Conservation (phyloP, 2,888 invertebrate genomes). For the Anarsia innoxiella region DNA sequence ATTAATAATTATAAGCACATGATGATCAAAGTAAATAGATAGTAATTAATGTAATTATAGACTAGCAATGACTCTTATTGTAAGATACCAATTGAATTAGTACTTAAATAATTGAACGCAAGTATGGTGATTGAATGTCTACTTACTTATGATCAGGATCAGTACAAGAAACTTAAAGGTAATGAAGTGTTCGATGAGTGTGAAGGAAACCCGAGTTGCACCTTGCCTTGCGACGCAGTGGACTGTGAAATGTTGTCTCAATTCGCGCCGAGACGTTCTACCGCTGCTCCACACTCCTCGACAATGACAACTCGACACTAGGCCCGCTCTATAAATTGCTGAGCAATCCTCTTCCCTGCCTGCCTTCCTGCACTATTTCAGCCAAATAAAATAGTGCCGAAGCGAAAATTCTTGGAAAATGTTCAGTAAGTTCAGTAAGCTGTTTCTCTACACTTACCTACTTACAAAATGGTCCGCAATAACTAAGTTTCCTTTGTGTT, state of each 20-base stretch:
- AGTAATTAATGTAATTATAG: constrained; percentile 35
- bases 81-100: constrained; percentile 28
- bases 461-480: too few species aligned
- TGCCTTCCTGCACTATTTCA: constrained; percentile 32
- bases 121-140: too few species aligned
- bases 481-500: too few species aligned
- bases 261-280: constrained; percentile 55
- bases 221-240: constrained; percentile 39
- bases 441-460: too few species aligned
- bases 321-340: constrained; percentile 48
- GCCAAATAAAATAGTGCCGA: constrained; percentile 38
- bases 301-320: constrained; percentile 39
- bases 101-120: too few species aligned
- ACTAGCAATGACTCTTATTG: too few species aligned
- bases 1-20: too few species aligned
- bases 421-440: too few species aligned
- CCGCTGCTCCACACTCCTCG: constrained; percentile 48
- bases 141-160: too few species aligned
- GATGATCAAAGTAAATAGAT: too few species aligned
- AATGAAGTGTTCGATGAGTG: constrained; percentile 31
- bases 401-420: constrained; percentile 17
- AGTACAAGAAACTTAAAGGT: too few species aligned
- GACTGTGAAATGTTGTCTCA: constrained; percentile 63
- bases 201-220: constrained; percentile 43
- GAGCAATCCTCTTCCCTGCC: constrained; percentile 41